Base-by-base conservation (phyloP, 2,113 vertebrate genomes). In the Psephotus haematonotus region DNA sequence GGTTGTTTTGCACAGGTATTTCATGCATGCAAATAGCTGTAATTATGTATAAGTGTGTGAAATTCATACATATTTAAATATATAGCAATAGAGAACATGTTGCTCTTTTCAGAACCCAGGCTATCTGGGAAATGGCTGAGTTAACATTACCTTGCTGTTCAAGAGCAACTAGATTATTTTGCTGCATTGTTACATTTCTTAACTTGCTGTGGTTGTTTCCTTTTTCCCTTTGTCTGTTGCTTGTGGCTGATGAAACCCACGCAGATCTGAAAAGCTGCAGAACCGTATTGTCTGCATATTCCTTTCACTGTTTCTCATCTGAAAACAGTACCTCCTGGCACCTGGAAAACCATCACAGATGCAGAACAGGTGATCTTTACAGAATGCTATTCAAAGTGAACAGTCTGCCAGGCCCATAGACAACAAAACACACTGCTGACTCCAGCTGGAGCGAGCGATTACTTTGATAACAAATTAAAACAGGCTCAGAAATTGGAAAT, bases 381-480 rank as follows among this genome's bases (percentile, higher is more conserved):
- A 97, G 97, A 98, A 96, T 91, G 94, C 95, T 95, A 94, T 97
- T 98, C 96, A 97, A 93, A 96, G 90, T 95, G 96, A 98, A 88
- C 97, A 97, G 96, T 95, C 95, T 97, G 97, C 97, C 97, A 98
- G 95, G 83, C 83, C 94, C 90, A 89, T 86, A 95, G 96, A 97
- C 23, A 93, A 97, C 93, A 97, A 97, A 98, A 97, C 95, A 97
- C 88, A 95, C 89, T 97, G 97, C 96, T 97, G 93, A 97, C 94
- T 98, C 92, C 93, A 98, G 95, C 90, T 84, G 62, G 96, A 97
- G 95, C 80, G 20, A 98, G 93, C 82, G 93, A 98, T 98, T 97
- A 98, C 97, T 98, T 97, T 97, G 98, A 98, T 98, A 98, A 98
- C 98, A 98, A 97, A 98, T 98, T 98, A 98, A 98, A 98, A 98